Base-by-base conservation (phyloP, 2,888 invertebrate species). In the Tineola bisselliella region DNA sequence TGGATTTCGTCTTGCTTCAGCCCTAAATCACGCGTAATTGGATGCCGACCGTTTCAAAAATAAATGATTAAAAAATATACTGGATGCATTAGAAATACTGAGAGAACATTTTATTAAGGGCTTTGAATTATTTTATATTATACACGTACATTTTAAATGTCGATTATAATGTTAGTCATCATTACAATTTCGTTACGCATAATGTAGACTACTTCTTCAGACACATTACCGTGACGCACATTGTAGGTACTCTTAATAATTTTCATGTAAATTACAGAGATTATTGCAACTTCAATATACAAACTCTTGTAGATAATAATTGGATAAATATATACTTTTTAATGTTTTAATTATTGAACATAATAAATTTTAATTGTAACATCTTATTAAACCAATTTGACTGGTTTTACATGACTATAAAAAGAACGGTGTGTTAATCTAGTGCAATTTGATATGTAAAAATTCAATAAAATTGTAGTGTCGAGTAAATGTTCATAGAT, bases 1-100 rank as follows among this genome's bases (percentile, higher is more conserved):
- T 76, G 69, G 66, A 66, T 72, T 72, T 67, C 70, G 70, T 70
- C 71, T 70, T 75, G 74, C 54, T 59, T 62, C 61, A 75, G 73
- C 72, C 74, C 76, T 79, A 74, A 78, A 79, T 79, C 71, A 67
- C 64, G 64, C 65, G 68, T 80, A 79, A 83, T 81, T 77, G 75
- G 75, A 79, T 75, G 31, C 17, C 69, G 44, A 62, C 33, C 59
- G 48, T 48, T 59, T 61, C 44, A 57, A 44, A 43, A 43, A 33
- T 19, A n/a, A 57, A 57, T n/a, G n/a, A 57, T 25, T 25, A 25
- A 25, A 25, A 25, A 25, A n/a, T n/a, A 6, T 25, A 25, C 25
- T 25, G 6, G 6, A 25, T 25, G 25, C 3, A 43, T 43, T 12
- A 43, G 13, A 43, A 43, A n/a, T 43, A 43, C 43, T 3, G 43